These are phyloP conservation scores for Dorcus parallelipipedus DNA, from an alignment of 2,888 invertebrate species.

Conservation along the genomic window DNA sequence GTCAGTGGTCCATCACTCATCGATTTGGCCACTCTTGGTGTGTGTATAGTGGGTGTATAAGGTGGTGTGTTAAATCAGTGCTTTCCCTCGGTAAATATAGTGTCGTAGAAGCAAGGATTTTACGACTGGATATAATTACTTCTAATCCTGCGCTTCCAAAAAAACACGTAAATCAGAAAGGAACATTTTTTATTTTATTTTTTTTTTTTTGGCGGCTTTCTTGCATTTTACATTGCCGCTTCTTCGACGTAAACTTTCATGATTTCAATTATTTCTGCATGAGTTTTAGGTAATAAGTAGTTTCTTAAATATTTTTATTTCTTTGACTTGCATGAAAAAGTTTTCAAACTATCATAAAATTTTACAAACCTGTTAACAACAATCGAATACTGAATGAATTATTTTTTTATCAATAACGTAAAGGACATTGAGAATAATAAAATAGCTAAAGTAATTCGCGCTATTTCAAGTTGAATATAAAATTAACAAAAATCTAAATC, in stretches of 20 bases:
- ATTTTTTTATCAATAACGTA: too few relatives aligned
- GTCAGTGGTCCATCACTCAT: constrained; percentile 30
- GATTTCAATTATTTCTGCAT: background rate
- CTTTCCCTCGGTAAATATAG: background rate
- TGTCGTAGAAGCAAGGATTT: constrained; percentile 1
- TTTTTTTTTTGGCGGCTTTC: background rate
- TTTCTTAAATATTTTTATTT: background rate
- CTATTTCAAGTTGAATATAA: too few relatives aligned
- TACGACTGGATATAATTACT: background rate
- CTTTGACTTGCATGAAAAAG: too few relatives aligned
- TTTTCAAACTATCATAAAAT: too few relatives aligned
- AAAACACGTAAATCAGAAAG: background rate
- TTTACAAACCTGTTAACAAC: too few relatives aligned
- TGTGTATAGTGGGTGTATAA: background rate
- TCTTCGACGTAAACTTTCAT: background rate
- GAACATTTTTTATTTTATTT: background rate
- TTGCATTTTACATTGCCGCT: background rate
- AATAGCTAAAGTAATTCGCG: too few relatives aligned
- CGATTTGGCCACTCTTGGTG: constrained; percentile 25
- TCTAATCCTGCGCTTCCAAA: background rate
- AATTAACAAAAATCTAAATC: too few relatives aligned
- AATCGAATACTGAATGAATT: too few relatives aligned
- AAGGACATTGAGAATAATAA: too few relatives aligned
- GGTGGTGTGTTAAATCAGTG: background rate
- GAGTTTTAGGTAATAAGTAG: background rate